Conservation (phyloP, 2,113 vertebrate genomes). For the Colinus virginianus region DNA sequence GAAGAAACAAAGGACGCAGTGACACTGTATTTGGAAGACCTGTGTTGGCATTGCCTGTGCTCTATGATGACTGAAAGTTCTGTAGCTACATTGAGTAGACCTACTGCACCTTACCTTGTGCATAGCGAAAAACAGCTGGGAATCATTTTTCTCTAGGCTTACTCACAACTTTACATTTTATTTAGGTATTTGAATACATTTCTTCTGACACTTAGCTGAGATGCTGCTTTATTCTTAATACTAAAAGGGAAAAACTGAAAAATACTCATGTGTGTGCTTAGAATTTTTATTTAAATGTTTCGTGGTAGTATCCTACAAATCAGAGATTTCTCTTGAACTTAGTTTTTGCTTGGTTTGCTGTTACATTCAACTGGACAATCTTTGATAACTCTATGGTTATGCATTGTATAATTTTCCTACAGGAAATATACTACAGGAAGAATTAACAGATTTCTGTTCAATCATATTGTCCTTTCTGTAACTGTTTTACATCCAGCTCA, state of each 20-base stretch:
- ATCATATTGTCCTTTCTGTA: background rate
- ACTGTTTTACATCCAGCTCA: background rate
- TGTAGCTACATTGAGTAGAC: background rate
- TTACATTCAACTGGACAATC: background rate
- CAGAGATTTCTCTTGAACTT: background rate
- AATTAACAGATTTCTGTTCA: background rate
- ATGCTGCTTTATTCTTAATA: background rate
- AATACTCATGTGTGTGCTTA: accelerated
- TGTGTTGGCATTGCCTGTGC: background rate
- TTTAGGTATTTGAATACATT: background rate
- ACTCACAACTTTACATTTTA: background rate
- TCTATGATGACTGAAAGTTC: background rate
- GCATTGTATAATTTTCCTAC: background rate
- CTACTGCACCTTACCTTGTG: background rate
- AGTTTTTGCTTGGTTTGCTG: background rate
- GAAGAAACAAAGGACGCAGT: background rate
- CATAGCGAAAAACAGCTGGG: accelerated
- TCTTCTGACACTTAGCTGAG: background rate
- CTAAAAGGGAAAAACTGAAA: background rate
- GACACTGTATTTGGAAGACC: background rate
- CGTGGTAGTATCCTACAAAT: background rate
- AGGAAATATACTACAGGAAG: background rate
- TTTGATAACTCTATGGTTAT: background rate
- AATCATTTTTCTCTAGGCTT: background rate
- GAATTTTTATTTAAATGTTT: background rate